Conservation (phyloP, 1,140 invertebrate species). For the Drosophila kikkawai region DNA sequence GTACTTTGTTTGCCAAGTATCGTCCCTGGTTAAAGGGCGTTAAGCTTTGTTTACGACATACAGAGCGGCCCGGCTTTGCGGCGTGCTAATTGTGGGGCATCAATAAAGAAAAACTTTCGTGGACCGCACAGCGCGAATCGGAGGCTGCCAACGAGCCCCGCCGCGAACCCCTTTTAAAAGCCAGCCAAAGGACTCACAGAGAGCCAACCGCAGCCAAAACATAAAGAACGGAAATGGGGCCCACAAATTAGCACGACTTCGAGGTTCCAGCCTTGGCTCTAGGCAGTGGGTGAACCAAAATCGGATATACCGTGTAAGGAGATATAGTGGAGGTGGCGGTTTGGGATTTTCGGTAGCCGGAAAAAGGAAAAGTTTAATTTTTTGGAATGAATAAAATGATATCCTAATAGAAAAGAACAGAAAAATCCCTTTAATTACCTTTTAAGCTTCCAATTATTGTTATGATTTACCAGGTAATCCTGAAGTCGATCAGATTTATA, state of each 20-base stretch:
- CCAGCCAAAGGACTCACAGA: slow-evolving; percentile 36
- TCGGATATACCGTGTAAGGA: slow-evolving; percentile 25
- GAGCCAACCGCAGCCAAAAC: slow-evolving; percentile 22
- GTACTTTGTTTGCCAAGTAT: slow-evolving; percentile 54
- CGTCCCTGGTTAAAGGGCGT: slow-evolving; percentile 42
- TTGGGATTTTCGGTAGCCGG: background rate
- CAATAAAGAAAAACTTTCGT: slow-evolving; percentile 53
- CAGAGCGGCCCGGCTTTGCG: slow-evolving; percentile 39
- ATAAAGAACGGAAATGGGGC: slow-evolving; percentile 76
- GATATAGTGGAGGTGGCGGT: background rate
- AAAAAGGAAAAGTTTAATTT: too few species aligned
- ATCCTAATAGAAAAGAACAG: too few species aligned
- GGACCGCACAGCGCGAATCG: slow-evolving; percentile 57
- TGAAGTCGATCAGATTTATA: background rate
- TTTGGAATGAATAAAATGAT: too few species aligned
- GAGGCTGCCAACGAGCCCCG: slow-evolving; percentile 2
- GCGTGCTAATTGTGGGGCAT: slow-evolving; percentile 71
- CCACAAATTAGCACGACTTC: slow-evolving; percentile 70
- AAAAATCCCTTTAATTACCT: too few species aligned
- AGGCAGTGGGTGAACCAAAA: slow-evolving; percentile 56
- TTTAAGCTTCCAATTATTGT: too few species aligned
- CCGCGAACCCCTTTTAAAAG: slow-evolving; percentile 3
- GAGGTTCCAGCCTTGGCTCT: slow-evolving; percentile 19
- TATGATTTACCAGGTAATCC: background rate
- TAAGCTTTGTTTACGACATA: slow-evolving; percentile 69